Percentiles rank a stretch among this genome's conserved stretches.
These are phyloP conservation scores for Dendroctonus ponderosae DNA, from an alignment of 1,140 invertebrate genomes.

Conservation along the genomic window DNA sequence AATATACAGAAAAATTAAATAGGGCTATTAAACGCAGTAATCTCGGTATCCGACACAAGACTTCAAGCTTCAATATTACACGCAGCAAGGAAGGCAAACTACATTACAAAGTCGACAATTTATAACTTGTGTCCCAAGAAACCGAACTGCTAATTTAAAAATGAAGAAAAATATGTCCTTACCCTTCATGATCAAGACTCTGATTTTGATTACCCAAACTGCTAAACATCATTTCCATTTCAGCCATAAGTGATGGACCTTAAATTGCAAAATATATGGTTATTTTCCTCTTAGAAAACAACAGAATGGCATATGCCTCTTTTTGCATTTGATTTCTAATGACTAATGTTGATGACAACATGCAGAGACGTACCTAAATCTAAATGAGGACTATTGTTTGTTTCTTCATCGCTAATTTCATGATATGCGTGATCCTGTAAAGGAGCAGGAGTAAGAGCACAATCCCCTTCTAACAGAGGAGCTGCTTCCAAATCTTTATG, in stretches of 20 bases:
- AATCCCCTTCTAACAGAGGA: conserved; percentile 52
- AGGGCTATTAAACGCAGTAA: too few relatives aligned
- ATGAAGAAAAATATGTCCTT: not conserved
- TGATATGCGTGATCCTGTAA: conserved; percentile 79
- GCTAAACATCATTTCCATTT: conserved; percentile 93
- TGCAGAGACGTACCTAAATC: conserved; percentile 65
- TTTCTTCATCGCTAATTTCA: conserved; percentile 83
- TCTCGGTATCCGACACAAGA: too few relatives aligned
- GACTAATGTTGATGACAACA: not conserved
- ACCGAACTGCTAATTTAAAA: not conserved
- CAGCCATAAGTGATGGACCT: conserved; percentile 76
- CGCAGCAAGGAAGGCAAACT: too few relatives aligned
- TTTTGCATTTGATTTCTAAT: not conserved
- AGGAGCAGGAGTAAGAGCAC: conserved; percentile 41
- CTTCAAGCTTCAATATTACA: too few relatives aligned
- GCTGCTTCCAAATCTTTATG: conserved; percentile 72
- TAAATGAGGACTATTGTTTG: conserved; percentile 57
- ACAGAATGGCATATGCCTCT: too few relatives aligned
- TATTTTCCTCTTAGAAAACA: too few relatives aligned
- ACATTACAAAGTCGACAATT: too few relatives aligned
- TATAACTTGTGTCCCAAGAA: too few relatives aligned
- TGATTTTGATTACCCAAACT: conserved; percentile 51
- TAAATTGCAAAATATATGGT: too few relatives aligned
- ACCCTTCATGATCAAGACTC: conserved; percentile 49
- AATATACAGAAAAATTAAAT: too few relatives aligned